Percentiles rank a stretch among this genome's conserved stretches.
Evolutionary conservation across 2,113 vertebrate species (phyloP).

Genomic region (Zapus hudsonius): DNA sequence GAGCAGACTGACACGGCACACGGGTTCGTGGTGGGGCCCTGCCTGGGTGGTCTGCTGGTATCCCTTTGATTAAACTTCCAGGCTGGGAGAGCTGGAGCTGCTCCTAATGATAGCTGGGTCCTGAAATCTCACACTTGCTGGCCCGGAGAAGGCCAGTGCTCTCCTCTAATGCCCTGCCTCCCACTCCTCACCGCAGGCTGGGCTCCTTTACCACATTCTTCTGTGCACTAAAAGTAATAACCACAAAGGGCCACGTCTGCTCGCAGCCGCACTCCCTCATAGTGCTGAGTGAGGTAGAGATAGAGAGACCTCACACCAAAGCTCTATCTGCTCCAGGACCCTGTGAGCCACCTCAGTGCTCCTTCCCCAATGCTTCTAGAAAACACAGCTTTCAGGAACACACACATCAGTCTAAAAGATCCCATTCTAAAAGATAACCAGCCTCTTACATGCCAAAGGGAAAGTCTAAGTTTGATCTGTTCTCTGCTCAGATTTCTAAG

Average conservation of each 20-base stretch:
- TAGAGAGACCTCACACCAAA: slow-evolving; percentile 89
- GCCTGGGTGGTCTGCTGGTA: slow-evolving; percentile 87
- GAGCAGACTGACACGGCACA: slow-evolving; percentile 68
- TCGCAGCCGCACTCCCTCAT: slow-evolving; percentile 81
- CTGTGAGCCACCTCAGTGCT: neutral
- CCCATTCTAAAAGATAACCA: neutral
- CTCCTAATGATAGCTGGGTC: slow-evolving; percentile 83
- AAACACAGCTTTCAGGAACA: neutral
- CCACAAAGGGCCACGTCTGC: slow-evolving; percentile 82
- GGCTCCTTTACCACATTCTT: slow-evolving; percentile 91
- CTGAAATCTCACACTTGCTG: slow-evolving; percentile 79
- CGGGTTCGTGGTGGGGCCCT: slow-evolving; percentile 18
- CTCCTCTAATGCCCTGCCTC: slow-evolving; percentile 66
- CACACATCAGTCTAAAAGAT: neutral
- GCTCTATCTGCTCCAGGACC: neutral
- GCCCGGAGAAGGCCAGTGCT: slow-evolving; percentile 62
- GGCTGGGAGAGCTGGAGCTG: slow-evolving; percentile 81
- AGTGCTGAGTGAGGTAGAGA: slow-evolving; percentile 80
- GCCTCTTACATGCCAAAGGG: neutral
- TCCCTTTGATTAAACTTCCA: slow-evolving; percentile 82
- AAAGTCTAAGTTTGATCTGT: neutral
- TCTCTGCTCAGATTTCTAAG: neutral
- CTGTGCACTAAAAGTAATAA: slow-evolving; percentile 88
- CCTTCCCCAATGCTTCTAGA: neutral
- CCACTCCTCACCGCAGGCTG: slow-evolving; percentile 76